Conservation (phyloP, 23 tunicate species). For the Botrylloides violaceus region DNA sequence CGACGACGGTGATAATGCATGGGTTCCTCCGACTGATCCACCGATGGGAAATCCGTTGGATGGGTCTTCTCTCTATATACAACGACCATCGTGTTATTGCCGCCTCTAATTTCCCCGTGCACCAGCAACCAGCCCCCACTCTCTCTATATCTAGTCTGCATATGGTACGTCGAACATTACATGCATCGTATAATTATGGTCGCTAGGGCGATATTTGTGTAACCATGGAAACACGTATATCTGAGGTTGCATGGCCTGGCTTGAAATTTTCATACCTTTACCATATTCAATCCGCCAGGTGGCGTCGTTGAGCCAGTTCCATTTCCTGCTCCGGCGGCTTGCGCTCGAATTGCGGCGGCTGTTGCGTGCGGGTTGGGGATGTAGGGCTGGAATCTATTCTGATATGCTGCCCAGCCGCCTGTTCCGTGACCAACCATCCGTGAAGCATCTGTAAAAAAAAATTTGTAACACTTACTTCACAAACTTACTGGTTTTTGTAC, state of each 20-base stretch:
- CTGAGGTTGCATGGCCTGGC: no score
- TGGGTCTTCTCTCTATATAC: background rate
- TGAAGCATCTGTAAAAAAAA: conserved; percentile 38
- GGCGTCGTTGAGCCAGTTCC: conserved; percentile 87
- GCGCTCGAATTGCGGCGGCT: conserved; percentile 46
- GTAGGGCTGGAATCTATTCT: conserved; percentile 56
- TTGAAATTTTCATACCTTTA: no score
- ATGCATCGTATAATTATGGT: no score
- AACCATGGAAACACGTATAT: no score
- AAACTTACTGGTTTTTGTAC: no score
- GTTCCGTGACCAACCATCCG: conserved; percentile 51
- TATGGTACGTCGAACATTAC: no score
- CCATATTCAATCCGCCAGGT: conserved; percentile 78
- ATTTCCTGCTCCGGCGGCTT: conserved; percentile 14
- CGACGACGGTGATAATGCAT: background rate
- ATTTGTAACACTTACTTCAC: no score
- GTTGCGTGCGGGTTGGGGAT: conserved; percentile 60
- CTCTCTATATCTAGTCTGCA: no score
- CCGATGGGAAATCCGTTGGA: background rate
- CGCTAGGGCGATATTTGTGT: no score
- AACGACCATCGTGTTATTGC: no score
- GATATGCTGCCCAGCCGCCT: conserved; percentile 73
- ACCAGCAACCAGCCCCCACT: no score
- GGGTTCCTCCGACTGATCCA: background rate
- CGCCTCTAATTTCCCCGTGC: no score